Base-by-base conservation (phyloP, 2,113 vertebrate genomes). In the Sus scrofa region DNA sequence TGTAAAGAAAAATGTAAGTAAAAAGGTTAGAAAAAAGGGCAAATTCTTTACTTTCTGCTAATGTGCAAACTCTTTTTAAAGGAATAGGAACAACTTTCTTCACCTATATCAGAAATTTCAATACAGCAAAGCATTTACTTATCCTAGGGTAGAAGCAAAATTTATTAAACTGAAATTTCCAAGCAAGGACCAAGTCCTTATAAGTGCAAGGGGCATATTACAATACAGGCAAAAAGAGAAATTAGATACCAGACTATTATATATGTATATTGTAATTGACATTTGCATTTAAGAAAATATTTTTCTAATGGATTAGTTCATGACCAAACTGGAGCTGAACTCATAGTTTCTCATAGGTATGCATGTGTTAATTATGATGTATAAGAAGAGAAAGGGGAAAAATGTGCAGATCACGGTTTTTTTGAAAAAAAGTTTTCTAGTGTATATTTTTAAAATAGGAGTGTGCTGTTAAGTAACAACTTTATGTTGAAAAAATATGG, bases 91-190 rank as follows among this genome's bases (percentile, higher is more conserved):
- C 26, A 90, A 39, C 20, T 16, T 86, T 77, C 9, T 86, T 96
- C 15, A 70, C 16, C 86, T 78, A 75, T 39, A 24, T 65, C 37
- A 92, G 27, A 92, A 95, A 62, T 71, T 86, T 90, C 89, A 86
- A 75, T 24, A 92, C 10, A 71, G 11, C 34, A 81, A 89, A 96
- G 24, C 68, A 74, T 81, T 92, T 91, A 86, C 67, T 81, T 77
- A 32, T 65, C 14, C 15, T 67, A 63, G 4, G n/a, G 52, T 58
- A 70, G 83, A 91, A 65, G 52, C 24, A 84, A 93, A 90, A 58
- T 86, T 85, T 97, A 90, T 89, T 91, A 95, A 91, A 86, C 30
- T 92, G 26, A 70, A 92, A 74, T 77, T 96, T 87, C 9, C 70
- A 75, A 92, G 60, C 54, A 96, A 85, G 32, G 16, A 1, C 6